These are phyloP conservation scores for Acridotheres tristis DNA, from an alignment of 2,797 vertebrate species.

Conservation along the genomic window DNA sequence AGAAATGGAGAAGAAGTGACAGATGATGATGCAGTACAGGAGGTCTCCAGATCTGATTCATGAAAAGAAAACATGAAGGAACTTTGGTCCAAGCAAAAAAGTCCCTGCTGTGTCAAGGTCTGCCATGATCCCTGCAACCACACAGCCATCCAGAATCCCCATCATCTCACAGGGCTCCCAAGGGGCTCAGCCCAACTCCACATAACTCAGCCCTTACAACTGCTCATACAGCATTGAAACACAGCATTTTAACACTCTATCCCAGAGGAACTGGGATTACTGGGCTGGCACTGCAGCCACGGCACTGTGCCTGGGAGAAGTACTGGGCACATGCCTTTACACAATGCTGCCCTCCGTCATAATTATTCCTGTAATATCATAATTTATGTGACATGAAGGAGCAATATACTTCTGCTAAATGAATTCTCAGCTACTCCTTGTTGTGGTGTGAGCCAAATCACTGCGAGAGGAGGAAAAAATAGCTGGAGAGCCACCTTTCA, in stretches of 20 bases:
- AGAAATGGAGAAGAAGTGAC: not conserved
- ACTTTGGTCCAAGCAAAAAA: not conserved
- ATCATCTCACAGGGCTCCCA: not conserved
- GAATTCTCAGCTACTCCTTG: constrained; percentile 43
- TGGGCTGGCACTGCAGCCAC: not conserved
- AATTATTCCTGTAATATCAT: not conserved
- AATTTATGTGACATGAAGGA: constrained; percentile 47
- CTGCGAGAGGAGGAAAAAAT: not conserved
- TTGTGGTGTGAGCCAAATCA: not conserved
- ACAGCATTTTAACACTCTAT: not conserved
- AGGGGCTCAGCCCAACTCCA: not conserved
- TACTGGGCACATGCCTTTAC: not conserved
- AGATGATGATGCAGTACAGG: not conserved
- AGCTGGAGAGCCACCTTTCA: constrained; percentile 29
- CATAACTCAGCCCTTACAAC: not conserved
- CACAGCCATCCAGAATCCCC: not conserved
- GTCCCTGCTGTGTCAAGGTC: rapidly evolving
- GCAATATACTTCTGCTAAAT: constrained; percentile 56
- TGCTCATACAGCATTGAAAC: not conserved
- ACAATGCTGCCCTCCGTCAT: not conserved
- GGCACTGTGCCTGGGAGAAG: not conserved
- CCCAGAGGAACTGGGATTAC: not conserved
- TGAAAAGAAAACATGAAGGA: not conserved
- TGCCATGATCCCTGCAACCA: not conserved
- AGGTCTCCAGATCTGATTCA: not conserved